phyloP scores from a whole-genome alignment of 2,888 invertebrate species.

The Pelosia muscerda region DNA sequence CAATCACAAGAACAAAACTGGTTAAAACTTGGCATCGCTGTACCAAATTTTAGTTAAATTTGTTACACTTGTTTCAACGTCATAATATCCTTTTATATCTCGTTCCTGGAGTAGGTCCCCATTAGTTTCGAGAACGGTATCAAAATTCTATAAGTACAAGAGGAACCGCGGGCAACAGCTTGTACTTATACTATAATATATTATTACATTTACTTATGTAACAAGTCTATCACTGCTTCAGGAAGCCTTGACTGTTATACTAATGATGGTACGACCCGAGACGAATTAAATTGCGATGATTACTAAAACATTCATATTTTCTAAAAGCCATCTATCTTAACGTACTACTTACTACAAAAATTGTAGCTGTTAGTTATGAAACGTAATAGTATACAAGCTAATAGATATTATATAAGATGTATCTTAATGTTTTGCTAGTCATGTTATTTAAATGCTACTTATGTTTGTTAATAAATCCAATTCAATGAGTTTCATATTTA shows the following conservation, averaged over 20 bases:
- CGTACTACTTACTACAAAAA: slow-evolving; percentile 25
- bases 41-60: no score
- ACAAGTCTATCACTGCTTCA: background rate
- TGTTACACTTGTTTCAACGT: no score
- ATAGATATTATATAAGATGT: slow-evolving; percentile 31
- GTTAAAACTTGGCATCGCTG: no score
- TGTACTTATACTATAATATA: no score
- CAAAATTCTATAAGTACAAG: no score
- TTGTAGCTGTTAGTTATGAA: slow-evolving; percentile 41
- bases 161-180: no score
- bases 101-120: no score
- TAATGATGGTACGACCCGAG: background rate
- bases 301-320: slow-evolving; percentile 34
- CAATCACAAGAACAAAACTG: no score
- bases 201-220: background rate
- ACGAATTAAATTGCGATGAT: slow-evolving; percentile 29
- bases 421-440: slow-evolving; percentile 20
- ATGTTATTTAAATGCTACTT: slow-evolving; percentile 10
- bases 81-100: no score
- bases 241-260: background rate
- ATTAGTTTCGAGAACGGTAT: no score
- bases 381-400: slow-evolving; percentile 20
- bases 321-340: slow-evolving; percentile 18
- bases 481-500: background rate
- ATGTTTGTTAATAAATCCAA: slow-evolving; percentile 5